A percentile compares a stretch with the other conserved stretches of the same genome.
These are phyloP conservation scores for Corythoichthys intestinalis DNA, from an alignment of 2,113 vertebrate genomes.

Conservation along the genomic window DNA sequence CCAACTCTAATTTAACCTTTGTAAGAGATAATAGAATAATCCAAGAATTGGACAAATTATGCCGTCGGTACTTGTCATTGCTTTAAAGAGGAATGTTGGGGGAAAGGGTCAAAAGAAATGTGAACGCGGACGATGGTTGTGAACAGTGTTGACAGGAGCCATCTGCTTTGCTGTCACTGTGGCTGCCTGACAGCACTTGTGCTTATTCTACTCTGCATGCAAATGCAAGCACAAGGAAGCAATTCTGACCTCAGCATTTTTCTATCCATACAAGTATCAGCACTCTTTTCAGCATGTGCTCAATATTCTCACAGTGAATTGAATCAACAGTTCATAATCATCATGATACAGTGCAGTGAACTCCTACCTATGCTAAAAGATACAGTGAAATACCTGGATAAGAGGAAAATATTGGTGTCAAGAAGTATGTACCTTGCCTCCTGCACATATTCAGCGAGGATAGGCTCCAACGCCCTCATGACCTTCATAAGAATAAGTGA, in stretches of 20 bases:
- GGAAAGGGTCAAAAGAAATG: background rate
- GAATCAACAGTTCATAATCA: background rate
- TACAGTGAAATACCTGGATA: too few relatives aligned
- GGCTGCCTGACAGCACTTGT: constrained; percentile 38
- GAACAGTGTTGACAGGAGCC: constrained; percentile 40
- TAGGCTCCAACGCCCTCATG: too few relatives aligned
- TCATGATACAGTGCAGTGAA: background rate
- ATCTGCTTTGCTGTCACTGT: constrained; percentile 43
- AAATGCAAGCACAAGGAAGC: constrained; percentile 40
- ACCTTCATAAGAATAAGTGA: too few relatives aligned
- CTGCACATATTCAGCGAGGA: too few relatives aligned
- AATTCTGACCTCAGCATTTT: constrained; percentile 33
- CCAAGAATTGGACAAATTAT: background rate
- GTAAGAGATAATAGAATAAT: too few relatives aligned
- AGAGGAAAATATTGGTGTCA: too few relatives aligned
- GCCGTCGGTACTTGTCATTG: background rate
- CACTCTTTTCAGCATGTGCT: background rate
- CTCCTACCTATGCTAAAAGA: background rate
- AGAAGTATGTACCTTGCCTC: too few relatives aligned
- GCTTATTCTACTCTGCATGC: constrained; percentile 24
- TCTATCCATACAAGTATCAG: background rate
- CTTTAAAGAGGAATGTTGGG: background rate
- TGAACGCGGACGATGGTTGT: constrained; percentile 5
- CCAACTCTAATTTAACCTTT: background rate
- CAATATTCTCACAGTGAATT: background rate